Evolutionary conservation across 30 jellyfish, hydroid and myxozoan species (phyloP).

Genomic region (Catostylus mosaicus): DNA sequence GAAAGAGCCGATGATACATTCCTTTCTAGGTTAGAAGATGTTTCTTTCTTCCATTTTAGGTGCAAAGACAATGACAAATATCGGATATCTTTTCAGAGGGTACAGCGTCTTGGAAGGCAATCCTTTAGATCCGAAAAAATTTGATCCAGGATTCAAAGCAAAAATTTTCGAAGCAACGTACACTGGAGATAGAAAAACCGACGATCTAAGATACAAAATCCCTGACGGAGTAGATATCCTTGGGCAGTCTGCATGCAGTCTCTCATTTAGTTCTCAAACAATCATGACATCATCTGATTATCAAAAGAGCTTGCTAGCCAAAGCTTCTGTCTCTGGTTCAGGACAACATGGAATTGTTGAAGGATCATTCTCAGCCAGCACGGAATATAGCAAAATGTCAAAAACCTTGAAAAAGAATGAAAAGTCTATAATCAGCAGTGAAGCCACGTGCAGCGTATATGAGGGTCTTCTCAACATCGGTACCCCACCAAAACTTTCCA

Average conservation of each 20-base stretch:
- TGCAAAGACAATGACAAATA: conserved; percentile 1
- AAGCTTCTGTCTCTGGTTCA: conserved; percentile 48
- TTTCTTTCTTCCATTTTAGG: conserved; percentile 8
- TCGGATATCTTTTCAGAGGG: conserved; percentile 50
- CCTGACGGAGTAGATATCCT: conserved; percentile 34
- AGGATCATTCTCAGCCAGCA: conserved; percentile 62
- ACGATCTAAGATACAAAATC: conserved; percentile 8
- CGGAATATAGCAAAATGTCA: conserved; percentile 39
- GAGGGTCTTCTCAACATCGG: conserved; percentile 19
- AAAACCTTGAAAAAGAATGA: conserved; percentile 5
- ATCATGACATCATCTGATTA: conserved; percentile 41
- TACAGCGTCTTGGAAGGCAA: conserved; percentile 37
- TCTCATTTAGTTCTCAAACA: conserved; percentile 13
- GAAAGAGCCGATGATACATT: no score
- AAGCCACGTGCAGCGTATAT: conserved; percentile 46
- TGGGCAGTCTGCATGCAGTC: conserved; percentile 9
- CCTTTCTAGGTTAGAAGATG: no score
- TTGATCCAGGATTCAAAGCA: conserved; percentile 44
- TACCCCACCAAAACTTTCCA: conserved; percentile 40
- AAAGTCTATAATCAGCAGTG: conserved; percentile 33
- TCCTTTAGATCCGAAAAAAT: conserved; percentile 27
- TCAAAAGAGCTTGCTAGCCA: conserved; percentile 22
- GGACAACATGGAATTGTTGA: conserved; percentile 4
- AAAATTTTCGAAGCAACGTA: conserved; percentile 36
- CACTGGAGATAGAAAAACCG: conserved; percentile 21